These are phyloP conservation scores for Caenorhabditis sp. DNA, from an alignment of 2,888 invertebrate species.

Conservation along the genomic window DNA sequence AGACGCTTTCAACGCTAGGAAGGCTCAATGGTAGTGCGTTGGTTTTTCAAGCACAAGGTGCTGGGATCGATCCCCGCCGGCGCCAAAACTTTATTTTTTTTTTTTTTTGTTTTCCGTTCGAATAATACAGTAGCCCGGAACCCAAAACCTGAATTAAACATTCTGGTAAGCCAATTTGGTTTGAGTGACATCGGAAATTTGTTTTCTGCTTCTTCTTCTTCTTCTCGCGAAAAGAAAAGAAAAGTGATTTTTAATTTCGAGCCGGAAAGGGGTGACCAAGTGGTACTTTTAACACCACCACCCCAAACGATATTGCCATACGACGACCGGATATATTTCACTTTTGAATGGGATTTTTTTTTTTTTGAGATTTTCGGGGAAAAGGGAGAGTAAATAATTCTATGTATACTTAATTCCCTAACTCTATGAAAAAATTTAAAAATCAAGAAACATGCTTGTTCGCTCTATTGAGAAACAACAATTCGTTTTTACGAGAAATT, in stretches of 20 bases:
- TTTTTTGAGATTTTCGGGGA: background rate
- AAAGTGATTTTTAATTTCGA: background rate
- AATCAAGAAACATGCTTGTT: too few relatives aligned
- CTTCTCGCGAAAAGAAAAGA: background rate
- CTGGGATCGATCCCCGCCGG: too few relatives aligned
- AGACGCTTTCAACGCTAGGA: too few relatives aligned
- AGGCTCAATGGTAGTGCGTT: too few relatives aligned
- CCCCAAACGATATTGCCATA: background rate
- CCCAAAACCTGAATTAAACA: background rate
- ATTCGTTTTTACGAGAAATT: too few relatives aligned
- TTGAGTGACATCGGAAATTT: constrained; percentile 1
- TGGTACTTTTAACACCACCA: background rate
- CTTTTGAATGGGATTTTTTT: too few relatives aligned
- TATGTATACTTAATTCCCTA: too few relatives aligned
- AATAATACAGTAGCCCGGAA: background rate
- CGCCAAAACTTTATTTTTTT: too few relatives aligned
- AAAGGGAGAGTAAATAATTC: too few relatives aligned
- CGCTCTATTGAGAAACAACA: too few relatives aligned
- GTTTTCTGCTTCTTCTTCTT: background rate
- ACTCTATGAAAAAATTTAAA: too few relatives aligned
- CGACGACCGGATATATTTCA: background rate
- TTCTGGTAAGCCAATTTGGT: background rate
- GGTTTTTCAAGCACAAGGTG: too few relatives aligned
- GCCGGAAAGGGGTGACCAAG: background rate
- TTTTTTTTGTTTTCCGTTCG: background rate